Base-by-base conservation (phyloP, 2,888 invertebrate genomes). In the Aleiodes leptofemur region DNA sequence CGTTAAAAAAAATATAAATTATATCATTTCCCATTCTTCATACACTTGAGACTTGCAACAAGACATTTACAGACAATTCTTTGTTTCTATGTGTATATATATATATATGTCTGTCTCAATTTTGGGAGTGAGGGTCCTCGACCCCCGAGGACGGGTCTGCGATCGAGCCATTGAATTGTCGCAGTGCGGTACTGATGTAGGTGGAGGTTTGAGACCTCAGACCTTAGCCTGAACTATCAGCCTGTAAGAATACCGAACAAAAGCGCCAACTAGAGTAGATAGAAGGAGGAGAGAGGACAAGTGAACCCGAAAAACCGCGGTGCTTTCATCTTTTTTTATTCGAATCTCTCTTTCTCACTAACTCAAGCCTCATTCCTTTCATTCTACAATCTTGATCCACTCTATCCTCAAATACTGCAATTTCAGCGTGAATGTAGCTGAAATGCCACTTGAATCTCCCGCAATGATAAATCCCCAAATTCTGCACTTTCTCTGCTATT, bases 171-270 rank as follows among this genome's bases (percentile, higher is more conserved):
- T 87, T 85, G 86, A 85, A 87, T 85, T 88, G 88, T 87, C 88
- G 88, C 88, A 88, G 84, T 88, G 88, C 88, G 87, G 87, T 87
- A 85, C 82, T 77, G 78, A 80, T 83, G 80, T 86, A 86, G 84
- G 82, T 79, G 82, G 81, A 83, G 82, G 79, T 84, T 82, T 82
- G 81, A 61, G 61, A 61, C 61, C 61, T 82, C 82, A 81, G 80
- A 23, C 71, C 82, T 75, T 55, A 72, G 51, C 73, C 74, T 48
- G 43, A 56, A 70, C 55, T 38, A 56, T 55, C 56, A 43, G 34
- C 23, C 55, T 57, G 83, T 38, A 56, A 70, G 56, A 56, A 70
- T 16, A 48, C 11, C 4, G 78, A 69, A 73, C 43, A 53, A 69
- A 61, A 61, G 61, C 69, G 77, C 83, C 83, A 83, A 83, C 77